Evolutionary conservation across 2,797 vertebrate species (phyloP).

Genomic region (Periophthalmus magnuspinnatus): DNA sequence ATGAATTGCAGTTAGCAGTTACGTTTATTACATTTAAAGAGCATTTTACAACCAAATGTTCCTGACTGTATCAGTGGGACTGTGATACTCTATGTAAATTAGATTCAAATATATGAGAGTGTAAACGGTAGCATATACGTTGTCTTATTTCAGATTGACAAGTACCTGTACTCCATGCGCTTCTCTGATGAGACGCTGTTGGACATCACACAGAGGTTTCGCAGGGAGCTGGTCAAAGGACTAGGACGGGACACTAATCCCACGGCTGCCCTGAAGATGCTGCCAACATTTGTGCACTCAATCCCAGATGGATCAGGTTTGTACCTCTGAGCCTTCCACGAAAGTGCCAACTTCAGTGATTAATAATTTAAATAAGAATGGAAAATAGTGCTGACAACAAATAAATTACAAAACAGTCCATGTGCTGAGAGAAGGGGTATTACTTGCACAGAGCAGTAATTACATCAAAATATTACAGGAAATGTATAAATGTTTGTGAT

Average conservation of each 20-base stretch:
- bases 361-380: background rate
- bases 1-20: background rate
- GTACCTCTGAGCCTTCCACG: constrained; percentile 2
- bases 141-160: constrained; percentile 84
- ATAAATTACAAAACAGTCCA: background rate
- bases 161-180: constrained; percentile 96
- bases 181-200: constrained; percentile 92
- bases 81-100: background rate
- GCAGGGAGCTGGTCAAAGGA: constrained; percentile 86
- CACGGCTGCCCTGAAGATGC: constrained; percentile 91
- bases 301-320: constrained; percentile 97
- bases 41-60: background rate
- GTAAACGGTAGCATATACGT: background rate
- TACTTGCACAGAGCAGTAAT: background rate
- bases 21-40: background rate
- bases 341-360: background rate
- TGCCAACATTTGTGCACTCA: constrained; percentile 94
- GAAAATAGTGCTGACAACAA: background rate
- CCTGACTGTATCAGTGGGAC: background rate
- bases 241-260: constrained; percentile 88
- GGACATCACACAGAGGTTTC: constrained; percentile 89
- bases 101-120: too few species aligned
- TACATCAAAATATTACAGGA: background rate
- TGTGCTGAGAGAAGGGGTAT: background rate
- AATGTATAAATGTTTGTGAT: background rate